Base-by-base conservation (phyloP, 53 echinoderm and acorn worm species). In the Holothuria scabra region DNA sequence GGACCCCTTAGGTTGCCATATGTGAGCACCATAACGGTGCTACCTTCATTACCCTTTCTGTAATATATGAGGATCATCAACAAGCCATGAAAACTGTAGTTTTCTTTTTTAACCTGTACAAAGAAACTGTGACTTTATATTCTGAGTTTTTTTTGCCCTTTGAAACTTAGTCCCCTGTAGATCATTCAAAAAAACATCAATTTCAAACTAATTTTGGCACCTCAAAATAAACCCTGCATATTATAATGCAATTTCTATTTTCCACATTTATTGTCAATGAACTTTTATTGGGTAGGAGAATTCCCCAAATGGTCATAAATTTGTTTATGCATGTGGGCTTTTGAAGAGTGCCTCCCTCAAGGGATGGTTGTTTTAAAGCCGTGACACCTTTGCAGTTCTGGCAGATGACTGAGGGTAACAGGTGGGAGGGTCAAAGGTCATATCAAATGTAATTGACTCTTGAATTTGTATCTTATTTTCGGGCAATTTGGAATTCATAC, bases 121-220 rank as follows among this genome's bases (percentile, higher is more conserved):
- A 48, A 9, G 72, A 38, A 20, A 25, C 46, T 28, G 23, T 44
- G 72, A 72, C 46, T 13, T 25, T 72, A 25, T 44, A 48, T 72
- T 38, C 24, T 72, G 72, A 9, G 46, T 52, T 52, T 72, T n/a
- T 72, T 49, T 48, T 23, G 20, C 48, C 72, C 44, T 18, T 25
- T 49, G 46, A 72, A 44, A 46, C 48, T 23, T 5, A 72, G 44
- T 72, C 52, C 72, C 72, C 46, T 16, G 78, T 78, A 78, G 56
- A 78, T 78, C 18, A 22, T 78, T 58, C 78, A 21, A 8, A 78
- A 41, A 78, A 57, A 78, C 78, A 78, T 78, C 78, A 78, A 57
- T 78, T 78, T 78, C 57, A 78, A 78, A 78, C 78, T 78, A 78
- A 78, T 78, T 78, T 78, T 78, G 57, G 52, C 78, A 78, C 78